Evolutionary conservation across 2,888 invertebrate genomes (phyloP).

Genomic region (Drosophila histrio): DNA sequence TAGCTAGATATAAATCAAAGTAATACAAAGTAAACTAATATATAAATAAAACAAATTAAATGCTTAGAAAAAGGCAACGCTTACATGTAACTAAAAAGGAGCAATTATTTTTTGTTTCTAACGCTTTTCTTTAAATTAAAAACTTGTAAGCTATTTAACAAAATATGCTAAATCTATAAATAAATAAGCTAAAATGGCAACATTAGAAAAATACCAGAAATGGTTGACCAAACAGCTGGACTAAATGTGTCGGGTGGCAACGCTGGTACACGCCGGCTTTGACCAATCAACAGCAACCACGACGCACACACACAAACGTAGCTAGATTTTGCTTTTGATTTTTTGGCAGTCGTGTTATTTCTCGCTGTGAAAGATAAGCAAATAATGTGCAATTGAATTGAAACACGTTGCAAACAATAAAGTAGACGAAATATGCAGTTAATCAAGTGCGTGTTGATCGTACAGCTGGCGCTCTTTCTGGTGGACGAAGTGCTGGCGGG

Average conservation of each 20-base stretch:
- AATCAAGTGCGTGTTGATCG: constrained; percentile 55
- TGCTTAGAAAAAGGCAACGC: no score
- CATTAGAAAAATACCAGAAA: constrained; percentile 33
- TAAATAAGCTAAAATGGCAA: no score
- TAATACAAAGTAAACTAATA: no score
- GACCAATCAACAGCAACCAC: constrained; percentile 80
- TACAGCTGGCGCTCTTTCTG: constrained; percentile 66
- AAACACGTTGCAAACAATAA: constrained; percentile 27
- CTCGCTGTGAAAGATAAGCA: constrained; percentile 35
- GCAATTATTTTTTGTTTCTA: no score
- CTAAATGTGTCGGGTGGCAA: constrained; percentile 23
- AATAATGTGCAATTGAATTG: constrained; percentile 43
- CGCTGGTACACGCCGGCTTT: constrained; percentile 49
- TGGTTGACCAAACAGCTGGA: constrained; percentile 29
- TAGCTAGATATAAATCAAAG: no score
- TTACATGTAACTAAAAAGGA: no score
- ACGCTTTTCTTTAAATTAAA: no score
- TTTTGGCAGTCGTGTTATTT: constrained; percentile 65
- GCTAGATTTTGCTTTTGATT: constrained; percentile 40
- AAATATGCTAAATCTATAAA: no score
- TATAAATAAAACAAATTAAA: no score
- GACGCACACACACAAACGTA: constrained; percentile 68
- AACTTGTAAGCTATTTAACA: no score
- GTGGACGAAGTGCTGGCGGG: constrained; percentile 85
- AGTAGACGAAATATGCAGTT: constrained; percentile 61